These are phyloP conservation scores for Alca torda DNA, from an alignment of 2,797 vertebrate genomes.

Conservation along the genomic window DNA sequence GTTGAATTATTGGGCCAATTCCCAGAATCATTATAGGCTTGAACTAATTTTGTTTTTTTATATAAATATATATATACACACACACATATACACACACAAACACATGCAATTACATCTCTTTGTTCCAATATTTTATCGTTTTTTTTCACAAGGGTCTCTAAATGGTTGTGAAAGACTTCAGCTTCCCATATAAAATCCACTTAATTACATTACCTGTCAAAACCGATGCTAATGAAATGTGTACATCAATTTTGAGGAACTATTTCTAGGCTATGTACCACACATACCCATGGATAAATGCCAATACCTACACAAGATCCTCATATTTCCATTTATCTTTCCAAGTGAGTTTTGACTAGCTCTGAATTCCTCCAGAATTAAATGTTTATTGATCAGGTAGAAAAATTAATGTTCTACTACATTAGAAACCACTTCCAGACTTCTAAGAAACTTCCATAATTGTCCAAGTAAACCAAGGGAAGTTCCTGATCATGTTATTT, in stretches of 20 bases:
- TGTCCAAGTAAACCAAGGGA: not conserved
- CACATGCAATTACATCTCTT: not conserved
- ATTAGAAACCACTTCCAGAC: not conserved
- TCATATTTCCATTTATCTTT: not conserved
- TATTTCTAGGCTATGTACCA: not conserved
- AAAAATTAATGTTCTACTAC: not conserved
- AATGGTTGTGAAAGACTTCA: not conserved
- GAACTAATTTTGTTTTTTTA: not conserved
- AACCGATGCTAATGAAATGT: not conserved
- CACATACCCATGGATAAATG: not conserved
- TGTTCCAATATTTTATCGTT: not conserved
- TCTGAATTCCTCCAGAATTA: not conserved
- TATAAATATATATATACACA: not conserved
- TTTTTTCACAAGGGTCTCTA: not conserved
- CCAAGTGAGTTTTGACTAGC: not conserved
- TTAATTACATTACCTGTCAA: not conserved
- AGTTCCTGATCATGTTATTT: not conserved
- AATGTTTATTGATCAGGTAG: not conserved
- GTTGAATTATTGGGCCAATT: not conserved
- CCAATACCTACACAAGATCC: not conserved
- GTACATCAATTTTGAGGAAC: not conserved
- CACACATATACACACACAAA: accelerated
- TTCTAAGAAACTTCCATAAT: not conserved
- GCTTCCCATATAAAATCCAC: not conserved
- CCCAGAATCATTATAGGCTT: not conserved